Conservation (phyloP, 2,113 vertebrate genomes). For the Myotis davidii region DNA sequence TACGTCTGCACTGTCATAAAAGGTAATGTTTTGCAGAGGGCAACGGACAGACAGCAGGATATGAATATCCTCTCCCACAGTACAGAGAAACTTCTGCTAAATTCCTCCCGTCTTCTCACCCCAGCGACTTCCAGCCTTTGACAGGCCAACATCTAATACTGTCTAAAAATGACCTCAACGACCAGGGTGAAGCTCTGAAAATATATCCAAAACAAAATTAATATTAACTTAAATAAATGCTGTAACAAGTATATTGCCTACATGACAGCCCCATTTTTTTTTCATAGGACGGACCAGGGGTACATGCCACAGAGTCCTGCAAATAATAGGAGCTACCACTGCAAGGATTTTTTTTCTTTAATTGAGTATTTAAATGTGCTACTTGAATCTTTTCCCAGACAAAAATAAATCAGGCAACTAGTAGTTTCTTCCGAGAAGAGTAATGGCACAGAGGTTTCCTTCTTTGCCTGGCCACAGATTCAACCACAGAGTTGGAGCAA, state of each 20-base stretch:
- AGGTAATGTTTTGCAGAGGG: background rate
- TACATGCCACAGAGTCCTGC: background rate
- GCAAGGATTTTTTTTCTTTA: background rate
- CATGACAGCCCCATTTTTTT: background rate
- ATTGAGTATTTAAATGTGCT: background rate
- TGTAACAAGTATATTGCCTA: background rate
- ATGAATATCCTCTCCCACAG: background rate
- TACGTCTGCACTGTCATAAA: background rate
- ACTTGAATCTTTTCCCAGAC: conserved; percentile 4
- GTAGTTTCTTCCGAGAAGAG: conserved; percentile 18
- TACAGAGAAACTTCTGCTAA: background rate
- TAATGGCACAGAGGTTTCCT: background rate
- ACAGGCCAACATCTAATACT: background rate
- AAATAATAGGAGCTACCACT: background rate
- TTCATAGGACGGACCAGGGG: background rate
- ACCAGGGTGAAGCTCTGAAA: background rate
- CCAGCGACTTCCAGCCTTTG: background rate
- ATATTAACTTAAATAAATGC: background rate
- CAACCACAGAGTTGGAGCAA: background rate
- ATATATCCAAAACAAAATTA: background rate
- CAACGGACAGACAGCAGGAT: background rate
- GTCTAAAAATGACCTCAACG: background rate
- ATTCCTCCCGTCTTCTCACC: background rate
- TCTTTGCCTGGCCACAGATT: background rate
- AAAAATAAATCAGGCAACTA: conserved; percentile 36